Evolutionary conservation across 1,140 invertebrate genomes (phyloP), one percentile per base, ranked within the genome.

Genomic region (Meteorus sp.): DNA sequence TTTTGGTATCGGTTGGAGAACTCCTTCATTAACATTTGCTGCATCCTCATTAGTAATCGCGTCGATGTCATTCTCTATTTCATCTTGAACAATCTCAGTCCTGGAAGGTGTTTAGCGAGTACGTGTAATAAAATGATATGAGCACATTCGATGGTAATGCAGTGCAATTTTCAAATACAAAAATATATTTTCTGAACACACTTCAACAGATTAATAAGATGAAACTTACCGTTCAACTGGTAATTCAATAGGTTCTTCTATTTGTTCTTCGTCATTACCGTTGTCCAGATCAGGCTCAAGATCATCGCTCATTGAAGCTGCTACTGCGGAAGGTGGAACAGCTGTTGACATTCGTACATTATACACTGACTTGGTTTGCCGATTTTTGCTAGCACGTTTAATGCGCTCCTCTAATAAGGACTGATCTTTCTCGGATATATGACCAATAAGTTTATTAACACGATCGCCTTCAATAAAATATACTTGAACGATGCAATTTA

Each of bases 351-450:
- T 65, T 25, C 66, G 76, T 3, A 53, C 61, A 2, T 65, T 56
- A 8, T 73, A 68, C 37, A 71, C 68, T 2, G 83, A 82, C 66
- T 86, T 87, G 33, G 76, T 77, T 7, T 82, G 79, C 15, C 82
- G 70, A 74, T 82, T 89, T 71, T 93, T 92, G 15, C 88, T 85
- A 6, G 90, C 88, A 31, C 94, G 83, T 71, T 97, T 97, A 44
- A 99, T 97, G 39, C 97, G 84, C 77, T 99, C 96, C 71, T 98
- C 95, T 20, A 99, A 79, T 57, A 98, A 82, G 2, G 92, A 92
- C 67, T 92, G 85, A 73, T 98, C 95, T 81, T 99, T 99, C 67
- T 98, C 95, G 17, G 89, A 91, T 22, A 74, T 62, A 11, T 62
- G 43, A 4, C 95, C 95, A 67, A 98, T 88, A 70, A 93, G 86